Evolutionary conservation across 2,888 invertebrate species (phyloP).

Genomic region (Caenorhabditis afra): DNA sequence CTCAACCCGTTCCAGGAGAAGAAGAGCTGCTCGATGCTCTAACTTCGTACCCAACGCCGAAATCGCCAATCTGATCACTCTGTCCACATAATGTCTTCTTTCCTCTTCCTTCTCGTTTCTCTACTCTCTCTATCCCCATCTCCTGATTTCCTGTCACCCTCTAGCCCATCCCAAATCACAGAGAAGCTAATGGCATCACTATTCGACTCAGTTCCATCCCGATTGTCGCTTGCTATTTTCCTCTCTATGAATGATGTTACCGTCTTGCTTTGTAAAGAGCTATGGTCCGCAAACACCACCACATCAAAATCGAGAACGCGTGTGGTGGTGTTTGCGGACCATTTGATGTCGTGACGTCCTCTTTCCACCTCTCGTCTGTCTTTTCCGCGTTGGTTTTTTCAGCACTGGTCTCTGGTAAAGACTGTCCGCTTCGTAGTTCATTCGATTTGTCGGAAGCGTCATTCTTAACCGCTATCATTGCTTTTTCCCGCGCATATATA

Average conservation of each 20-base stretch:
- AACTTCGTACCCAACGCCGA: conserved; percentile 2
- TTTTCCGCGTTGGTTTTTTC: conserved; percentile 24
- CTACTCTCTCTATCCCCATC: neutral
- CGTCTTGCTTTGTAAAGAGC: no score
- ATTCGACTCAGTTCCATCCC: neutral
- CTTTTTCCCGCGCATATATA: conserved; percentile 41
- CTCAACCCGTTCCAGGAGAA: conserved; percentile 79
- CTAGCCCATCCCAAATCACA: neutral
- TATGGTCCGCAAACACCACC: no score
- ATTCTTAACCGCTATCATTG: conserved; percentile 6
- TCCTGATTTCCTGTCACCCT: neutral
- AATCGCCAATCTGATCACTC: neutral
- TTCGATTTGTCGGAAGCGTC: neutral
- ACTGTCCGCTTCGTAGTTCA: neutral
- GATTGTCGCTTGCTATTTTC: conserved; percentile 5
- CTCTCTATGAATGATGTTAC: neutral
- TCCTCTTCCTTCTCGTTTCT: neutral
- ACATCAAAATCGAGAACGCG: no score
- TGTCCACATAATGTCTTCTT: neutral
- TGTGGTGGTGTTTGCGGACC: no score
- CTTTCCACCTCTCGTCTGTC: neutral
- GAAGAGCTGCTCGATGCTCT: conserved; percentile 74
- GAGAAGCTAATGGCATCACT: conserved; percentile 6
- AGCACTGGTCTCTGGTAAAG: conserved; percentile 19
- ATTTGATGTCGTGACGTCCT: neutral